phyloP scores from a whole-genome alignment of 2,888 invertebrate genomes.

The Seira ritae region DNA sequence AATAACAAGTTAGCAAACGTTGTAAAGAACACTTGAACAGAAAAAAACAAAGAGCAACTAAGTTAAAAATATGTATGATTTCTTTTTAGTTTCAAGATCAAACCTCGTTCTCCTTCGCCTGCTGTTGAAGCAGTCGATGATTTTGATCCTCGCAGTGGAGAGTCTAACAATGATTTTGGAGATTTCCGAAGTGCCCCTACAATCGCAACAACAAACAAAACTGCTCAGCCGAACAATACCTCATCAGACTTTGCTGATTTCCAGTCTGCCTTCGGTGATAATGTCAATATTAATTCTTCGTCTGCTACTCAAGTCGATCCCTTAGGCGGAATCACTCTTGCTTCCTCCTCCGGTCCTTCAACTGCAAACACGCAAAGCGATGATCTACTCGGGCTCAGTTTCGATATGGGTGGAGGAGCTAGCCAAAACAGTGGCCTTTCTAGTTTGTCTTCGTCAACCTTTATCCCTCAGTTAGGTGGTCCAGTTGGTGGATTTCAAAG shows the following conservation, averaged over 20 bases:
- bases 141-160: constrained; percentile 75
- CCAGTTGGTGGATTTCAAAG: constrained; percentile 48
- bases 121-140: constrained; percentile 74
- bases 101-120: constrained; percentile 65
- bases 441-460: constrained; percentile 54
- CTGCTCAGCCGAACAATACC: constrained; percentile 41
- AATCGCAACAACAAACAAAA: constrained; percentile 48
- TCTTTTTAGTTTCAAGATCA: constrained; percentile 46
- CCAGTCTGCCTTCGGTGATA: constrained; percentile 67
- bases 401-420: constrained; percentile 55
- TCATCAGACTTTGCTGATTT: constrained; percentile 70
- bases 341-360: constrained; percentile 29
- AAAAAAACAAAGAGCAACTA: background rate
- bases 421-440: constrained; percentile 51
- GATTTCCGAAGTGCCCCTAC: constrained; percentile 79
- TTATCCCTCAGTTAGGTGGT: constrained; percentile 55
- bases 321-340: background rate
- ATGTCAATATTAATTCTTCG: background rate
- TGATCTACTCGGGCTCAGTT: constrained; percentile 64
- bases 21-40: too few species aligned
- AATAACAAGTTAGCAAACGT: constrained; percentile 58
- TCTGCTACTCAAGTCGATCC: background rate
- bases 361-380: constrained; percentile 51
- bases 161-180: constrained; percentile 82
- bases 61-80: too few species aligned